Percentiles rank a stretch among this genome's conserved stretches.
Evolutionary conservation across 92 coral and sea anemone species (phyloP).

Genomic region (Scolanthus callimorphus): DNA sequence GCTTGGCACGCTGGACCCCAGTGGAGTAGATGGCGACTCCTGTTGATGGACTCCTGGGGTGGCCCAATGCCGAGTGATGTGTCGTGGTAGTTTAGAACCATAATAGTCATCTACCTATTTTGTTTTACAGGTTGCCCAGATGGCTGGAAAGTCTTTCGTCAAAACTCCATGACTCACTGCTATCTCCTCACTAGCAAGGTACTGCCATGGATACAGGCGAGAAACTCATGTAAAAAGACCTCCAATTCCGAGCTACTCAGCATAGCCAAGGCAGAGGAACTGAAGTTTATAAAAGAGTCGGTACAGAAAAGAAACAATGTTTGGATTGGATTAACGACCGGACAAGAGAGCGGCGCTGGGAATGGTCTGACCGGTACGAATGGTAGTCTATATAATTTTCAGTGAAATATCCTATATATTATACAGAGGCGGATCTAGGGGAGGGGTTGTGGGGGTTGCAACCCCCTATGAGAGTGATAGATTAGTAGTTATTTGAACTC

Average conservation of each 20-base stretch:
- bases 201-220: constrained; percentile 3
- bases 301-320: constrained; percentile 9
- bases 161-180: neutral
- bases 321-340: constrained; percentile 16
- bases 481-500: too few relatives aligned
- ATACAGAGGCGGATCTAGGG: too few relatives aligned
- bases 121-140: constrained; percentile 3
- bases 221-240: neutral
- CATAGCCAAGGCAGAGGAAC: neutral
- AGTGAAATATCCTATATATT: too few relatives aligned
- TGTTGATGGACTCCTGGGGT: neutral
- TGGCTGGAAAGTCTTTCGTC: neutral
- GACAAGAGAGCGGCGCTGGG: constrained; percentile 2
- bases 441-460: too few relatives aligned
- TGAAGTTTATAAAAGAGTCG: neutral
- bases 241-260: constrained; percentile 4
- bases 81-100: neutral
- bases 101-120: neutral
- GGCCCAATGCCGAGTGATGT: neutral
- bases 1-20: too few relatives aligned
- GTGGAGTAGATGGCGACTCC: neutral
- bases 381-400: too few relatives aligned
- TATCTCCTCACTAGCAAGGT: neutral
- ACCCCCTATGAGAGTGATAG: too few relatives aligned
- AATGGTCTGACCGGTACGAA: constrained; percentile 7